A percentile compares a stretch with the other conserved stretches of the same genome.
Evolutionary conservation across 2,797 vertebrate species (phyloP).

Genomic region (Apogon talboti): DNA sequence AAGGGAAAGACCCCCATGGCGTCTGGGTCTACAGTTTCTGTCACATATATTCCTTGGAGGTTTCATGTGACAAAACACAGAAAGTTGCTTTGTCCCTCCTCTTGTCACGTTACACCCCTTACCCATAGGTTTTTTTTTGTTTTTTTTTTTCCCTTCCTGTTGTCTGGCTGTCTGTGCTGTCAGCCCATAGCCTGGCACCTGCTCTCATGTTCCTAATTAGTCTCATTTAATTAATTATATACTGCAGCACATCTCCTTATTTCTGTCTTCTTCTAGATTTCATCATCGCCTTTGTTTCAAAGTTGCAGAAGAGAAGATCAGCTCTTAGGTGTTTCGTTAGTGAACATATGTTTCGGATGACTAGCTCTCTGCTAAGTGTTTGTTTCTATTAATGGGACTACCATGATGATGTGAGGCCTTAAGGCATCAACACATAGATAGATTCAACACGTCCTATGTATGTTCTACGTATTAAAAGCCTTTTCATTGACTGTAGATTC

Average conservation of each 20-base stretch:
- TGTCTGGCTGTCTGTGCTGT: constrained; percentile 87
- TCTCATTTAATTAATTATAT: constrained; percentile 91
- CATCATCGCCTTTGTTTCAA: constrained; percentile 66
- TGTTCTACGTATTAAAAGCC: background rate
- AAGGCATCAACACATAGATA: background rate
- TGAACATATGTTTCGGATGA: constrained; percentile 8
- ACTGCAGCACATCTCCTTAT: constrained; percentile 83
- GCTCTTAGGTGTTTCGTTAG: constrained; percentile 27
- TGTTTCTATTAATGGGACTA: constrained; percentile 10
- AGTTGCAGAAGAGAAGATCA: constrained; percentile 42
- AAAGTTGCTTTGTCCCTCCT: constrained; percentile 89
- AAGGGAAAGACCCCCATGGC: constrained; percentile 81
- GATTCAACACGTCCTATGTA: background rate
- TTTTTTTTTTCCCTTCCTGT: constrained; percentile 68
- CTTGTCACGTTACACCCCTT: constrained; percentile 87
- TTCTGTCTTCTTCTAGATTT: constrained; percentile 69
- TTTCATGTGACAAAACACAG: constrained; percentile 89
- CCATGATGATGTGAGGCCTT: background rate
- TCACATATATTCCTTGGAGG: constrained; percentile 87
- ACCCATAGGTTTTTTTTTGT: constrained; percentile 77
- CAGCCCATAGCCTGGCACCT: constrained; percentile 89
- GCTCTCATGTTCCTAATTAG: constrained; percentile 92
- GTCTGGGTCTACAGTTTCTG: constrained; percentile 83
- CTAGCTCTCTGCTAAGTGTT: constrained; percentile 21
- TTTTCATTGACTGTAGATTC: too few species aligned